Evolutionary conservation across 2,888 invertebrate genomes (phyloP), one percentile per base, ranked within the genome.

Genomic region (Tuberolachnus salignus): DNA sequence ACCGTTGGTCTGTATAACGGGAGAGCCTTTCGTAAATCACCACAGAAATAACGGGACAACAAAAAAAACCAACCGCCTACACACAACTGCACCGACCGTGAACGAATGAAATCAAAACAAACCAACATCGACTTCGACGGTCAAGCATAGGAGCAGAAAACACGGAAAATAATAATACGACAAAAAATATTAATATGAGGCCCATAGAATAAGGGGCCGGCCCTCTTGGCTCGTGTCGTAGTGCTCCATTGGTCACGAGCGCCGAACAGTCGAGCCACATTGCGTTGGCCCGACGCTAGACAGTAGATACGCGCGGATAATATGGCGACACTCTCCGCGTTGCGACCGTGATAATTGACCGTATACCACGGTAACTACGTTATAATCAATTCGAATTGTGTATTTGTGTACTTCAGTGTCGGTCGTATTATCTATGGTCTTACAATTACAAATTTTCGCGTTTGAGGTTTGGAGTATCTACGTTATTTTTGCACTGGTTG

Each of bases 261-360:
- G 16, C 34, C 14, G 2, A 59, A 42, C 69, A 69, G 78, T 78
- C 34, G 42, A 23, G 51, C 78, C 69, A 78, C 63, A 46, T 66
- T 11, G 21, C 19, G 34, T 57, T 26, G 8, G 9, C n/a, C 55
- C 13, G 21, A 49, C 11, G 21, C 14, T 14, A 14, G 16, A 21
- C 21, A 21, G 19, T 34, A 19, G 42, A 16, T 70, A 23, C 10
- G 1, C 3, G 59, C 3, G 14, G 14, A 19, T 57, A 19, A 75
- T 64, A 66, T 67, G 75, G 75, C 57, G 21, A 75, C 75, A 75
- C 75, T 67, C 16, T 74, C 9, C 19, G 14, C n/a, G 57, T 57
- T 34, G 34, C 34, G 6, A 34, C 6, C 34, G 3, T 34, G 34
- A 34, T 34, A 6, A 34, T 34, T 34, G 34, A 6, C 34, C 6